Evolutionary conservation across 1,140 invertebrate genomes (phyloP).

Genomic region (Zophobas morio): DNA sequence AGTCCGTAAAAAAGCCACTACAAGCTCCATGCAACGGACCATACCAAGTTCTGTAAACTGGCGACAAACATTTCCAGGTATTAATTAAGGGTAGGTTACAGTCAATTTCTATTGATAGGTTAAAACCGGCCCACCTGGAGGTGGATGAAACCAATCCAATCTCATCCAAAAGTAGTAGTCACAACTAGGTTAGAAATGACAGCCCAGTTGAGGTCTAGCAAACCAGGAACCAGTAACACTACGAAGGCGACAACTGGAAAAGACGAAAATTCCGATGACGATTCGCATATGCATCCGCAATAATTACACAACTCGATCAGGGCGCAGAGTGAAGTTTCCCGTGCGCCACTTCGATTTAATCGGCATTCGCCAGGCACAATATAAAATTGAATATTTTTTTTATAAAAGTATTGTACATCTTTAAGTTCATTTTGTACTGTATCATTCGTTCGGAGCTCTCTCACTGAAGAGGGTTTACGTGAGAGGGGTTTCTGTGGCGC

Average conservation of each 20-base stretch:
- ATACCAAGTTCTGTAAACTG: background rate
- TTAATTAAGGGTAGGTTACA: background rate
- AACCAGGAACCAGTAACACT: background rate
- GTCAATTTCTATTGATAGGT: background rate
- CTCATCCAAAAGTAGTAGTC: too few species aligned
- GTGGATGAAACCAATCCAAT: background rate
- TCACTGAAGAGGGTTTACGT: background rate
- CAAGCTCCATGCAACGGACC: background rate
- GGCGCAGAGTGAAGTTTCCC: background rate
- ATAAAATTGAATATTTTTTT: too few species aligned
- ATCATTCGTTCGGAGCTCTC: background rate
- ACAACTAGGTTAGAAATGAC: too few species aligned
- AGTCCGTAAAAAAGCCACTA: background rate
- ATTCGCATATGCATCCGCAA: background rate
- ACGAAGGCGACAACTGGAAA: background rate
- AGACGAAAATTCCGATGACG: background rate
- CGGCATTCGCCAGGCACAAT: too few species aligned
- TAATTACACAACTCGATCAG: background rate
- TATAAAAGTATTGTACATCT: too few species aligned
- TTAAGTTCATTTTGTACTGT: background rate
- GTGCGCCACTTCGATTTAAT: background rate
- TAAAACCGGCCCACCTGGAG: background rate
- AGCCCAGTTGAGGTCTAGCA: background rate
- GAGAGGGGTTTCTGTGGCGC: background rate
- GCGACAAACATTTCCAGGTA: background rate